Conservation (phyloP, 2,888 invertebrate species). For the Clistopyga incitator region DNA sequence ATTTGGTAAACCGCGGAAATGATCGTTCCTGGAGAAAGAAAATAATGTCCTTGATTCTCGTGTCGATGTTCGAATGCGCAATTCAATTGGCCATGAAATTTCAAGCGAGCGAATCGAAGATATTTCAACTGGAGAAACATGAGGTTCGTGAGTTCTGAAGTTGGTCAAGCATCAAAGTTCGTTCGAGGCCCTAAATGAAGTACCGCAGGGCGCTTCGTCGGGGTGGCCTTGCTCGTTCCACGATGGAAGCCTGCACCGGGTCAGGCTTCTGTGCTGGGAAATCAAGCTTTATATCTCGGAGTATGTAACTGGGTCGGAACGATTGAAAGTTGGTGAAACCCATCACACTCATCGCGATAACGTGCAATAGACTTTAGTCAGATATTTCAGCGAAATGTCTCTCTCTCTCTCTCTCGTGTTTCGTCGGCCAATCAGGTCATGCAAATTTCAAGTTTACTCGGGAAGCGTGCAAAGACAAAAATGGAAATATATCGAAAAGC, state of each 20-base stretch:
- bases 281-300: not conserved
- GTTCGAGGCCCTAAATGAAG: not conserved
- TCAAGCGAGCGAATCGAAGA: not conserved
- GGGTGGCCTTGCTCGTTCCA: slow-evolving; percentile 26
- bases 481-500: no score
- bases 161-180: slow-evolving; percentile 53
- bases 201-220: slow-evolving; percentile 12
- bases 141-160: slow-evolving; percentile 15
- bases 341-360: slow-evolving; percentile 15
- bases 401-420: not conserved
- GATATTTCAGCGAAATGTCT: not conserved
- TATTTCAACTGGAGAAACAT: slow-evolving; percentile 19
- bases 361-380: not conserved
- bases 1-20: no score
- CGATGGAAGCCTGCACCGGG: not conserved
- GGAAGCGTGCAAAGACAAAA: not conserved
- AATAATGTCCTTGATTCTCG: slow-evolving; percentile 14
- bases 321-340: slow-evolving; percentile 21
- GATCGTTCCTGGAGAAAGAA: no score
- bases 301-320: slow-evolving; percentile 34
- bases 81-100: not conserved
- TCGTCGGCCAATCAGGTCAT: not conserved
- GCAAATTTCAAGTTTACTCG: not conserved
- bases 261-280: not conserved
- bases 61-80: slow-evolving; percentile 17